A percentile compares a stretch with the other conserved stretches of the same genome.
These are phyloP conservation scores for Pantherophis guttatus DNA, from an alignment of 2,113 vertebrate genomes.

Conservation along the genomic window DNA sequence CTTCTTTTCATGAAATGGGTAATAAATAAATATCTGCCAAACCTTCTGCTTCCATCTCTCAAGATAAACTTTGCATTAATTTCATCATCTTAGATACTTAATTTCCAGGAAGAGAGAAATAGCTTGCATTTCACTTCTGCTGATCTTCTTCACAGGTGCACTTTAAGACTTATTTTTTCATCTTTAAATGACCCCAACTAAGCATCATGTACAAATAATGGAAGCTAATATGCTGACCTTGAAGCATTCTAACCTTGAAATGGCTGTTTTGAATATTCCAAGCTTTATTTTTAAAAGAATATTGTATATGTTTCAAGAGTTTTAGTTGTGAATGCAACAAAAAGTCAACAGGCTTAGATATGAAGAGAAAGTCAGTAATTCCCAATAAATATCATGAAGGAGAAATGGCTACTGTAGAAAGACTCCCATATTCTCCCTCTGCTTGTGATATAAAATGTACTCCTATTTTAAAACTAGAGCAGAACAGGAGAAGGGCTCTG, in stretches of 20 bases:
- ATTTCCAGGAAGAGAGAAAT: background rate
- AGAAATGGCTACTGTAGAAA: background rate
- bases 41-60: background rate
- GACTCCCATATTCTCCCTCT: background rate
- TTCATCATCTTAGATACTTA: background rate
- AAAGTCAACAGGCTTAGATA: background rate
- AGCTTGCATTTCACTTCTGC: background rate
- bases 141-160: background rate
- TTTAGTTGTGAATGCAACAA: background rate
- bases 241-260: background rate
- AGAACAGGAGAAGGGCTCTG: background rate
- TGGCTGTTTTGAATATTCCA: background rate
- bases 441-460: background rate
- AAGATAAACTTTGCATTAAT: background rate
- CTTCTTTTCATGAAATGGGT: background rate
- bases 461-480: background rate
- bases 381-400: background rate
- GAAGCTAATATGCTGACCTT: background rate
- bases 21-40: background rate
- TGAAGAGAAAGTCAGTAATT: background rate
- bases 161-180: background rate
- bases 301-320: background rate
- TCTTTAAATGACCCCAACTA: background rate
- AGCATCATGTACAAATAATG: background rate
- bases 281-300: background rate